Evolutionary conservation across 2,888 invertebrate genomes (phyloP).

Genomic region (Nematopogon swammerdamellus): DNA sequence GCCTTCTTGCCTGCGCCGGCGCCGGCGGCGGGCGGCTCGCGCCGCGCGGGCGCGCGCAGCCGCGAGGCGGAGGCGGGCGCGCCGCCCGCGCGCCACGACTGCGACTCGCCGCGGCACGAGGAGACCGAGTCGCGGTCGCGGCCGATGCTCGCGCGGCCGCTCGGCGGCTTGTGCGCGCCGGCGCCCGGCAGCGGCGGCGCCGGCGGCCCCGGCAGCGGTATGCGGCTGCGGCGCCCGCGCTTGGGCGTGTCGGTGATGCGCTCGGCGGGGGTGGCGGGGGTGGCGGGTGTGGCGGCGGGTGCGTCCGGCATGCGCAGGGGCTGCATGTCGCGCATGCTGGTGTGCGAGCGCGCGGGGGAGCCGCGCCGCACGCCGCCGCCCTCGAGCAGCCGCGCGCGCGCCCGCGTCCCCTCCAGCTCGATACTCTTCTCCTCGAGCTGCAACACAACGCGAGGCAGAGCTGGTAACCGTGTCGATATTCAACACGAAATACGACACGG

Average conservation of each 20-base stretch:
- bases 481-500: no score
- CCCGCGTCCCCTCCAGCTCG: slow-evolving; percentile 78
- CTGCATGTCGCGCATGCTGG: slow-evolving; percentile 44
- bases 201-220: slow-evolving; percentile 57
- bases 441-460: no score
- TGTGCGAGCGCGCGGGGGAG: slow-evolving; percentile 26
- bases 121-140: slow-evolving; percentile 13
- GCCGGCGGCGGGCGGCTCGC: slow-evolving; percentile 27
- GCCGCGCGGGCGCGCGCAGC: slow-evolving; percentile 30
- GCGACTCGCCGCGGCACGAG: slow-evolving; percentile 15
- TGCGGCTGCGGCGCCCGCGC: slow-evolving; percentile 58
- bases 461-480: no score
- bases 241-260: slow-evolving; percentile 55
- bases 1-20: slow-evolving; percentile 28
- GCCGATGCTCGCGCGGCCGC: slow-evolving; percentile 46
- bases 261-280: slow-evolving; percentile 33
- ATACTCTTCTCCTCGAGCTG: slow-evolving; percentile 82
- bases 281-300: slow-evolving; percentile 36
- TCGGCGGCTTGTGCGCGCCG: slow-evolving; percentile 48
- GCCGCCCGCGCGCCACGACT: slow-evolving; percentile 20
- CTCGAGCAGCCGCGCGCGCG: slow-evolving; percentile 72
- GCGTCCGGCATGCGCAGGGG: slow-evolving; percentile 45
- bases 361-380: slow-evolving; percentile 26
- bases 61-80: slow-evolving; percentile 29
- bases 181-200: slow-evolving; percentile 66